Evolutionary conservation across 2,888 invertebrate species (phyloP).

Genomic region (Athripsodes cinereus): DNA sequence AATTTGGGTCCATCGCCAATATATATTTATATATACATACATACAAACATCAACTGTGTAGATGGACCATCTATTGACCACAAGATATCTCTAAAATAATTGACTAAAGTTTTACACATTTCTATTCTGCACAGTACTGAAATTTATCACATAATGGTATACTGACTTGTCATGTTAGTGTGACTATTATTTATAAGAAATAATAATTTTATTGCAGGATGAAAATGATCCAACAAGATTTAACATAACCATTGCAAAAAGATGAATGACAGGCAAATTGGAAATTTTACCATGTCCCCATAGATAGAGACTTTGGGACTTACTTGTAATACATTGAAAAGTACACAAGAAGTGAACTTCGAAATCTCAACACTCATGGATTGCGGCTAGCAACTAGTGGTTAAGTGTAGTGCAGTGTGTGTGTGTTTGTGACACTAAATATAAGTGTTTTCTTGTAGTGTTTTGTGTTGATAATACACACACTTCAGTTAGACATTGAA

Average conservation of each 20-base stretch:
- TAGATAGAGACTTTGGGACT: slow-evolving; percentile 34
- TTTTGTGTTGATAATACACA: not conserved
- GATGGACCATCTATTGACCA: no score
- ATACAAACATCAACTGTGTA: no score
- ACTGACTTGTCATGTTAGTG: no score
- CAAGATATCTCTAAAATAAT: no score
- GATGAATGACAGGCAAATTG: slow-evolving; percentile 15
- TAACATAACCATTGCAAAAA: slow-evolving; percentile 42
- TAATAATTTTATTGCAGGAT: slow-evolving; percentile 28
- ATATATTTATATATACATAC: no score
- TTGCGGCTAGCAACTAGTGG: slow-evolving; percentile 8
- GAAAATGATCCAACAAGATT: slow-evolving; percentile 54
- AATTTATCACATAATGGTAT: no score
- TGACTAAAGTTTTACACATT: no score
- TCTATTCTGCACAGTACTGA: no score
- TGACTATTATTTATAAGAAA: no score
- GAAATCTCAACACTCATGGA: slow-evolving; percentile 6
- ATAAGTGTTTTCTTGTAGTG: slow-evolving; percentile 11
- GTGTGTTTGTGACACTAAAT: slow-evolving; percentile 7
- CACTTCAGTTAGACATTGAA: not conserved
- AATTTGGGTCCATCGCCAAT: no score
- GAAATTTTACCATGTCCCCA: slow-evolving; percentile 19
- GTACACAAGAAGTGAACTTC: no score
- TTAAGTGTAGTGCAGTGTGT: slow-evolving; percentile 40
- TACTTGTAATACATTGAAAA: no score